Percentiles rank a stretch among this genome's conserved stretches.
These are phyloP conservation scores for Cnemophilus loriae DNA, from an alignment of 2,113 vertebrate genomes.

Conservation along the genomic window DNA sequence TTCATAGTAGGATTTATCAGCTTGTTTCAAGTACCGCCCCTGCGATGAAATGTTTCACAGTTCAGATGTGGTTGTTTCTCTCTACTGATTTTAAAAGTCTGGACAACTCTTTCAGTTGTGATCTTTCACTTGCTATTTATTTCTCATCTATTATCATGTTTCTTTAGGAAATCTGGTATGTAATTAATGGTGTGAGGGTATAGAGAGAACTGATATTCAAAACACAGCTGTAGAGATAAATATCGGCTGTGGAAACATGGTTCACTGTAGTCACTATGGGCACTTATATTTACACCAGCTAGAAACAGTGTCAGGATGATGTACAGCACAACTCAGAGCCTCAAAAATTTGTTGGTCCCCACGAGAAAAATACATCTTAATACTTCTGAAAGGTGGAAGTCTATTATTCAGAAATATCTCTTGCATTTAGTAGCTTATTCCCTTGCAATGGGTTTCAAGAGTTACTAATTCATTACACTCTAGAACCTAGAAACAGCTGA, in stretches of 20 bases:
- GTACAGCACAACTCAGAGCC: background rate
- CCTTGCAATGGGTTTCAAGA: background rate
- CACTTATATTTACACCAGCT: background rate
- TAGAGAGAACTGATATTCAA: background rate
- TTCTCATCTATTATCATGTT: background rate
- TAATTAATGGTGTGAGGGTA: background rate
- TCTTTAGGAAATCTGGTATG: background rate
- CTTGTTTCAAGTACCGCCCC: background rate
- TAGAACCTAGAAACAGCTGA: conserved; percentile 43
- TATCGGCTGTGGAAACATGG: background rate
- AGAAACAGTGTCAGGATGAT: background rate
- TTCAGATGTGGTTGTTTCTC: background rate
- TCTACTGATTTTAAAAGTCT: background rate
- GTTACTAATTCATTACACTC: background rate
- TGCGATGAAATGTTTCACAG: background rate
- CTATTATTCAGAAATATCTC: background rate
- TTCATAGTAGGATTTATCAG: background rate
- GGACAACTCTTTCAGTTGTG: background rate
- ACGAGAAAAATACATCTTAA: background rate
- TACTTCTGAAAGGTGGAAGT: background rate
- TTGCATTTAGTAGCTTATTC: conserved; percentile 6
- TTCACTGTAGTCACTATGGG: background rate
- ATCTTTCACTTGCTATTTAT: background rate
- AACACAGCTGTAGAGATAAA: background rate
- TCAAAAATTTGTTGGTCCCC: background rate